phyloP scores from a whole-genome alignment of 2,888 invertebrate species.

The Seladonia tumulorum region DNA sequence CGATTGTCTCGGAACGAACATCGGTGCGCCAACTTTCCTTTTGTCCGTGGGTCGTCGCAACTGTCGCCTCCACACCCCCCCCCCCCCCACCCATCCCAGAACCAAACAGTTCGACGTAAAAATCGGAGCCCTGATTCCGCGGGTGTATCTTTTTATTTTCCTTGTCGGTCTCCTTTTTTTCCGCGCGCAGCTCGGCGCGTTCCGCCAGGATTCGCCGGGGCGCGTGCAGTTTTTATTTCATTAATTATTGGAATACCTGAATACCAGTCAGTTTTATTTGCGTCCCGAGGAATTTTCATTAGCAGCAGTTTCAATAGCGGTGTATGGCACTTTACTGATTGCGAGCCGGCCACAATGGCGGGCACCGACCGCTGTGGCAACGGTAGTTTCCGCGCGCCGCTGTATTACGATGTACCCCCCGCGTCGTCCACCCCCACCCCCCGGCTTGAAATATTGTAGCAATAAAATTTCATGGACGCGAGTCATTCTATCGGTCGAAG shows the following conservation, averaged over 20 bases:
- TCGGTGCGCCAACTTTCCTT: not conserved
- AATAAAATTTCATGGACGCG: constrained; percentile 60
- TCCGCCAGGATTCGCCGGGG: constrained; percentile 36
- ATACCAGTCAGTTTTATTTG: constrained; percentile 65
- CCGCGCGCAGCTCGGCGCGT: no score
- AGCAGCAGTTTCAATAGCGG: constrained; percentile 68
- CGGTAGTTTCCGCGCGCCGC: constrained; percentile 34
- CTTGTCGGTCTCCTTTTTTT: not conserved
- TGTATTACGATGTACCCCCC: constrained; percentile 44
- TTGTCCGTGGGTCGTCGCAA: not conserved
- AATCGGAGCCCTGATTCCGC: not conserved
- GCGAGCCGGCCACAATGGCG: constrained; percentile 67
- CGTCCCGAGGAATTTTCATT: constrained; percentile 64
- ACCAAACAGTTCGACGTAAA: not conserved
- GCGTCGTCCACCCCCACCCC: not conserved
- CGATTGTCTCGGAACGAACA: not conserved
- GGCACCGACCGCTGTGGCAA: constrained; percentile 34
- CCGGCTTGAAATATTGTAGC: constrained; percentile 63
- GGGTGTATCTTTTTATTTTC: not conserved
- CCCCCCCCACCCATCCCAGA: not conserved
- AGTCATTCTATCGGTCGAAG: constrained; percentile 55
- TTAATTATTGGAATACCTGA: constrained; percentile 70
- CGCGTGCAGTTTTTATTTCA: constrained; percentile 64
- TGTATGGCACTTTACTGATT: constrained; percentile 74
- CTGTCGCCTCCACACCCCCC: not conserved